A percentile compares a stretch with the other conserved stretches of the same genome.
phyloP scores from a whole-genome alignment of 1,140 invertebrate species.

The Chlorops oryzae region DNA sequence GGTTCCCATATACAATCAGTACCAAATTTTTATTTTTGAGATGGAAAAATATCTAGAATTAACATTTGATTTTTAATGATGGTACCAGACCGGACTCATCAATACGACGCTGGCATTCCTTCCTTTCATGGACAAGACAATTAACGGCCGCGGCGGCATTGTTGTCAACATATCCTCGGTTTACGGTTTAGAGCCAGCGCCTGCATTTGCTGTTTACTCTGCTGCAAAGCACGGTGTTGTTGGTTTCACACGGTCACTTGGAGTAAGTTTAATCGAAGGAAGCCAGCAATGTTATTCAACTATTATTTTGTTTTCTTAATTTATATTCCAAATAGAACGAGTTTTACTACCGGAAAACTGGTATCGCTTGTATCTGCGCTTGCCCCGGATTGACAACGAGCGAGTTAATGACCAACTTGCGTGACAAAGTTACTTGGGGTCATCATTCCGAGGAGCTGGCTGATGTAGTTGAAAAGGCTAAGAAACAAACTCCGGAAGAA shows the following conservation, averaged over 20 bases:
- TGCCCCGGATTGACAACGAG: constrained; percentile 35
- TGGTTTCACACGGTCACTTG: constrained; percentile 50
- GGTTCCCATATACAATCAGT: too few species aligned
- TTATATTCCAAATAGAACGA: constrained; percentile 21
- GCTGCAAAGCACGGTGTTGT: constrained; percentile 51
- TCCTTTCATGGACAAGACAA: constrained; percentile 53
- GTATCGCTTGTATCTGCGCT: constrained; percentile 34
- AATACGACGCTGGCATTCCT: constrained; percentile 28
- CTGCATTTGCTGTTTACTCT: constrained; percentile 47
- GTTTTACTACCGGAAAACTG: constrained; percentile 29
- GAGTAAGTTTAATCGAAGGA: constrained; percentile 9
- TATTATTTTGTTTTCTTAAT: background rate
- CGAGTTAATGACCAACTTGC: constrained; percentile 39
- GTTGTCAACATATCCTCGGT: constrained; percentile 61
- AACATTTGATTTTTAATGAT: background rate
- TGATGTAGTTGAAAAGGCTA: constrained; percentile 33
- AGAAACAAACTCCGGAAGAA: constrained; percentile 36
- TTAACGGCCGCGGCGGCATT: constrained; percentile 55
- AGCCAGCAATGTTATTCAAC: background rate
- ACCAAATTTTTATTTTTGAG: background rate
- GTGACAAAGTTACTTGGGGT: constrained; percentile 34
- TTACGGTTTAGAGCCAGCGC: constrained; percentile 49
- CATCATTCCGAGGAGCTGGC: constrained; percentile 27
- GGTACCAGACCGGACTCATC: constrained; percentile 30
- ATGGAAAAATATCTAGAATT: background rate